Percentiles rank a stretch among this genome's conserved stretches.
Evolutionary conservation across 64 coral and sea anemone genomes (phyloP).

Genomic region (Porites lutea): DNA sequence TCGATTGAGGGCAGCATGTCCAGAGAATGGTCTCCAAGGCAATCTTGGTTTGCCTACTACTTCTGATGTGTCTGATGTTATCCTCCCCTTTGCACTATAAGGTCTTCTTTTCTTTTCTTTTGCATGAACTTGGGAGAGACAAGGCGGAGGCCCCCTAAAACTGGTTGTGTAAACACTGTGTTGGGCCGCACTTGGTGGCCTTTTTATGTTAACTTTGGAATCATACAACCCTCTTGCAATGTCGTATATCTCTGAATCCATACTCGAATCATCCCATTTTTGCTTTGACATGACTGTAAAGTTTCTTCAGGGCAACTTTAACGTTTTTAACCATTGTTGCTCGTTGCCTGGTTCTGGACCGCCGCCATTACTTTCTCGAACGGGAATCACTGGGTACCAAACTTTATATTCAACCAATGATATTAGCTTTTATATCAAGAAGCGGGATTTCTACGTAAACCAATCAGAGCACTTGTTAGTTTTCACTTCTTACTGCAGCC

Average conservation of each 20-base stretch:
- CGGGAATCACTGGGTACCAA: no score
- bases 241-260: conserved; percentile 32
- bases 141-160: conserved; percentile 32
- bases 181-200: conserved; percentile 59
- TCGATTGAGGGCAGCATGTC: conserved; percentile 30
- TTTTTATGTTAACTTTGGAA: conserved; percentile 38
- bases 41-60: neutral
- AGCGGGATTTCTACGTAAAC: conserved; percentile 32
- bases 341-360: no score
- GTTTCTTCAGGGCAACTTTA: no score
- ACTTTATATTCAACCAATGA: conserved; percentile 1
- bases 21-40: conserved; percentile 61
- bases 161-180: conserved; percentile 26
- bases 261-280: neutral
- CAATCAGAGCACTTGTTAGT: conserved; percentile 23
- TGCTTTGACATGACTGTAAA: neutral
- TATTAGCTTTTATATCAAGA: neutral
- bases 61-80: conserved; percentile 30
- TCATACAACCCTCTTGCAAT: conserved; percentile 58
- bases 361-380: no score
- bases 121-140: neutral
- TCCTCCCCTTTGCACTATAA: conserved; percentile 45
- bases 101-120: conserved; percentile 5
- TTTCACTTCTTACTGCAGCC: neutral
- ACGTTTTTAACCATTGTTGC: no score